These are phyloP conservation scores for Anthopleura xanthogrammica DNA, from an alignment of 92 coral and sea anemone species.

Conservation along the genomic window DNA sequence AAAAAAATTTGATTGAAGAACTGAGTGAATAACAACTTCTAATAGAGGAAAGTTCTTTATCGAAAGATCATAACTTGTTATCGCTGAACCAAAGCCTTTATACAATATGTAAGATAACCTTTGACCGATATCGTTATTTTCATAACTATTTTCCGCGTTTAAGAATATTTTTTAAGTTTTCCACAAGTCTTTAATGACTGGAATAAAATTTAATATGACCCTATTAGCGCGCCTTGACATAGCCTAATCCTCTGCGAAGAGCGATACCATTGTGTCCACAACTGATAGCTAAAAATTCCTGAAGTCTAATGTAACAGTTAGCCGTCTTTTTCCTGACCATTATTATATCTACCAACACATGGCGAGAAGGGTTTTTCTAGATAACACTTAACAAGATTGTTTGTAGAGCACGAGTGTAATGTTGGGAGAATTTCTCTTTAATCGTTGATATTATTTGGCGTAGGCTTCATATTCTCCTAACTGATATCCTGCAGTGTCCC, in stretches of 20 bases:
- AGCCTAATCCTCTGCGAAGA: neutral
- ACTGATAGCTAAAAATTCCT: neutral
- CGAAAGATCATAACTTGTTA: neutral
- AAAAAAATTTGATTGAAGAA: neutral
- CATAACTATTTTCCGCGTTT: neutral
- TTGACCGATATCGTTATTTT: neutral
- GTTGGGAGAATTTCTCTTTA: conserved; percentile 16
- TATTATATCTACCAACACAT: neutral
- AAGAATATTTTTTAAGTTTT: neutral
- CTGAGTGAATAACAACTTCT: no score
- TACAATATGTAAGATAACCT: conserved; percentile 5
- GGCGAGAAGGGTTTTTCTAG: neutral
- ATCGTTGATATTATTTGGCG: neutral
- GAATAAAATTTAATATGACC: neutral
- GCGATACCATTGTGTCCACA: neutral
- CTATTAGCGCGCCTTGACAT: neutral
- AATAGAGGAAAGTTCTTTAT: neutral
- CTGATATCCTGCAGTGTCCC: neutral
- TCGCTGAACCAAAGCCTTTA: neutral
- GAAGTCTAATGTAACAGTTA: neutral
- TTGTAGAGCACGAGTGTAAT: neutral
- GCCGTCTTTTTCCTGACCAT: neutral
- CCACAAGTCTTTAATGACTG: neutral
- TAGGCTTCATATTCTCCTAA: conserved; percentile 15
- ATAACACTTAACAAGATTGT: conserved; percentile 14